A percentile compares a stretch with the other conserved stretches of the same genome.
phyloP scores from a whole-genome alignment of 2,113 vertebrate species.

The Macrotis lagotis region DNA sequence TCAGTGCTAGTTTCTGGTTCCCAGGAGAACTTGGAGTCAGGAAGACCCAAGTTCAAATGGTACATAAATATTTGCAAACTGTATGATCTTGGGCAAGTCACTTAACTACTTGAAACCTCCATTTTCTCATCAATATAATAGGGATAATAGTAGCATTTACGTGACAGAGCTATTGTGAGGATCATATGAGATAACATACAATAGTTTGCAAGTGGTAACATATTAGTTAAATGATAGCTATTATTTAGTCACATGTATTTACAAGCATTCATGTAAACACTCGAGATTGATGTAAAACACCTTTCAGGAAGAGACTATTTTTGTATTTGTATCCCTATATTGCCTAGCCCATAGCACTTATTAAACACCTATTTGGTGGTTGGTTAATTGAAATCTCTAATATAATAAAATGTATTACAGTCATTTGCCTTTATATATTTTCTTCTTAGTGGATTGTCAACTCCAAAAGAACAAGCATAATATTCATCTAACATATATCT shows the following conservation, averaged over 20 bases:
- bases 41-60: not conserved
- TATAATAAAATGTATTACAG: not conserved
- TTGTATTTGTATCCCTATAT: not conserved
- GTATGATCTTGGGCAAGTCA: not conserved
- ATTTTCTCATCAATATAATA: not conserved
- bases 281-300: not conserved
- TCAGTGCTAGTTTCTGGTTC: not conserved
- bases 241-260: not conserved
- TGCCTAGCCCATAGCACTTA: not conserved
- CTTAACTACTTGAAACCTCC: fast-evolving
- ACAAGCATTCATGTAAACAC: not conserved
- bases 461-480: not conserved
- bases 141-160: not conserved
- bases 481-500: too few species aligned
- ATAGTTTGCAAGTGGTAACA: not conserved
- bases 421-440: not conserved
- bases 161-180: not conserved
- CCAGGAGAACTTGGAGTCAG: not conserved
- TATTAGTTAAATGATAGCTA: not conserved
- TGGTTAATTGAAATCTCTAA: too few species aligned
- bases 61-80: too few species aligned
- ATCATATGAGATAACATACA: not conserved
- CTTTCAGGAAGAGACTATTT: not conserved
- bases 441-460: not conserved
- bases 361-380: too few species aligned